Evolutionary conservation across 2,797 vertebrate genomes (phyloP).

Genomic region (Rhadinocentrus ornatus): DNA sequence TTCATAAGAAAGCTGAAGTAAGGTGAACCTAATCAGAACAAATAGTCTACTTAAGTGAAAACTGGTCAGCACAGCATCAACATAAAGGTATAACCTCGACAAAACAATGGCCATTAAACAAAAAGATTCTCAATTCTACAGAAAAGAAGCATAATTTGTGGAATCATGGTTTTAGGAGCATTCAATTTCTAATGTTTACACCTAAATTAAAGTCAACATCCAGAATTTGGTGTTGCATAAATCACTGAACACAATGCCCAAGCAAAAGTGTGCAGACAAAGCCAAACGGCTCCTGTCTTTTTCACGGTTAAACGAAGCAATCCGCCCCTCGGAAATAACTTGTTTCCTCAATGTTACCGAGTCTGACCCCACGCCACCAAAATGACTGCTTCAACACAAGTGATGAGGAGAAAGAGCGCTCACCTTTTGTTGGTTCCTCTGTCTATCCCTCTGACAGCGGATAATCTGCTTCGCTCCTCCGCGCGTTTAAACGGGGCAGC

Average conservation of each 20-base stretch:
- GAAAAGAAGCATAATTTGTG: background rate
- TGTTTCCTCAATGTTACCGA: constrained; percentile 17
- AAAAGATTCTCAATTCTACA: background rate
- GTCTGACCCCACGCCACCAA: background rate
- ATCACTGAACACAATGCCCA: constrained; percentile 4
- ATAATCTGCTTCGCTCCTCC: constrained; percentile 27
- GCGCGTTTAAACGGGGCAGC: constrained; percentile 15
- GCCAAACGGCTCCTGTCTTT: constrained; percentile 23
- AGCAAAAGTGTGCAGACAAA: constrained; percentile 52
- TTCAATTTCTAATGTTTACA: too few species aligned
- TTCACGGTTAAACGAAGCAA: constrained; percentile 15
- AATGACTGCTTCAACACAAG: background rate
- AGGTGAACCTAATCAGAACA: constrained; percentile 2
- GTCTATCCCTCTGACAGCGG: constrained; percentile 1
- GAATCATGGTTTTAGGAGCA: too few species aligned
- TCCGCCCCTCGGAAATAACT: constrained; percentile 30
- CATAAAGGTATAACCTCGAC: background rate
- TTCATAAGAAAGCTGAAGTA: background rate
- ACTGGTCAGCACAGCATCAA: background rate
- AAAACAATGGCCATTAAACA: background rate
- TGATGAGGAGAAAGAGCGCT: background rate
- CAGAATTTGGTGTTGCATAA: background rate
- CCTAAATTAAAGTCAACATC: background rate
- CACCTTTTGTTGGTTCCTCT: constrained; percentile 41
- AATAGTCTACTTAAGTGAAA: constrained; percentile 2